Evolutionary conservation across 2,888 invertebrate genomes (phyloP).

Genomic region (Archips xylosteana): DNA sequence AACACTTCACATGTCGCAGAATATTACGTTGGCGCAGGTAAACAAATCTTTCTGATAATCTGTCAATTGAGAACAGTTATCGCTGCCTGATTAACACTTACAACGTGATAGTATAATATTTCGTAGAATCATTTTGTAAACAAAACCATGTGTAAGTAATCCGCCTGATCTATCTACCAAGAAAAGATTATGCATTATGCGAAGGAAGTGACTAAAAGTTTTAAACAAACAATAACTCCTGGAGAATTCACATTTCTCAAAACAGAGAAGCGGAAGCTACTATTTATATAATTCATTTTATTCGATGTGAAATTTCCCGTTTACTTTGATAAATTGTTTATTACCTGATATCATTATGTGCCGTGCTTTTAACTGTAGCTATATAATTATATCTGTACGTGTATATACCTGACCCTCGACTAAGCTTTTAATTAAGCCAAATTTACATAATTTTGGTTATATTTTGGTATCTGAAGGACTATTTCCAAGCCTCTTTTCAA

Average conservation of each 20-base stretch:
- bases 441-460: not conserved
- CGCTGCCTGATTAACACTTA: slow-evolving; percentile 19
- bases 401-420: not conserved
- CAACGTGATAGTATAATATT: slow-evolving; percentile 16
- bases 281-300: slow-evolving; percentile 1
- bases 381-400: not conserved
- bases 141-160: slow-evolving; percentile 38
- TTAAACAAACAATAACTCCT: slow-evolving; percentile 6
- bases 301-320: not conserved
- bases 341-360: not conserved
- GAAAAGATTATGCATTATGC: slow-evolving; percentile 43
- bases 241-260: not conserved
- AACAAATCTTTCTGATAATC: slow-evolving; percentile 30
- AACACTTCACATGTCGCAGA: not conserved
- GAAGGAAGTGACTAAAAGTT: slow-evolving; percentile 19
- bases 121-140: slow-evolving; percentile 38
- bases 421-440: not conserved
- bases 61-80: slow-evolving; percentile 11
- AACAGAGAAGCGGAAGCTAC: not conserved
- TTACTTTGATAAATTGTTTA: not conserved
- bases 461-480: not conserved
- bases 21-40: slow-evolving; percentile 17
- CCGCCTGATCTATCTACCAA: slow-evolving; percentile 43
- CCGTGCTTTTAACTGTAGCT: not conserved
- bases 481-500: no score